Conservation (phyloP, 1,140 invertebrate genomes). For the Acromyrmex charruanus region DNA sequence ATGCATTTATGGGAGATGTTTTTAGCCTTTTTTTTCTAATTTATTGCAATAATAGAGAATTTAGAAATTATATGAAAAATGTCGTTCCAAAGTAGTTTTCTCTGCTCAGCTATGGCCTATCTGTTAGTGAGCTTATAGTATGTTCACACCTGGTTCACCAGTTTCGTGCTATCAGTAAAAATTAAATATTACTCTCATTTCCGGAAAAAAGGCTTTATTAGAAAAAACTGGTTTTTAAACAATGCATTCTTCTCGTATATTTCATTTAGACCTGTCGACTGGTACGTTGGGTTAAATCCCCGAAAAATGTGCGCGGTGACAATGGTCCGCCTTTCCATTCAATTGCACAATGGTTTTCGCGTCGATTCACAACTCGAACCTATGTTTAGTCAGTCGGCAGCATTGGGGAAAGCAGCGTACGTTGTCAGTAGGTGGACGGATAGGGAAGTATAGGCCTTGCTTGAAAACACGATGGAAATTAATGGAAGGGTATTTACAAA, state of each 20-base stretch:
- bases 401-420: constrained; percentile 55
- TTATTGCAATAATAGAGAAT: neutral
- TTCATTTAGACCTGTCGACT: constrained; percentile 24
- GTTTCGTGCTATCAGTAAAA: neutral
- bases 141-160: neutral
- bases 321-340: constrained; percentile 62
- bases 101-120: neutral
- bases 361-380: constrained; percentile 41
- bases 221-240: constrained; percentile 35
- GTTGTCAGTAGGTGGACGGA: constrained; percentile 3
- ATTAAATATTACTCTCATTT: constrained; percentile 43
- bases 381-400: constrained; percentile 23
- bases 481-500: constrained; percentile 59
- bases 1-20: neutral
- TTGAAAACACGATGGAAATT: constrained; percentile 65
- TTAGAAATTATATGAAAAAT: neutral
- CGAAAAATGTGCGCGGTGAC: constrained; percentile 46
- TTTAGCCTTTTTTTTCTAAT: neutral
- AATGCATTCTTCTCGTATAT: constrained; percentile 46
- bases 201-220: constrained; percentile 25
- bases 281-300: constrained; percentile 23
- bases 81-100: neutral
- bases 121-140: neutral
- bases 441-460: constrained; percentile 33
- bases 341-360: constrained; percentile 60